These are phyloP conservation scores for Hydractinia symbiolongicarpus DNA, from an alignment of 30 jellyfish, hydroid and myxozoan genomes.

Conservation along the genomic window DNA sequence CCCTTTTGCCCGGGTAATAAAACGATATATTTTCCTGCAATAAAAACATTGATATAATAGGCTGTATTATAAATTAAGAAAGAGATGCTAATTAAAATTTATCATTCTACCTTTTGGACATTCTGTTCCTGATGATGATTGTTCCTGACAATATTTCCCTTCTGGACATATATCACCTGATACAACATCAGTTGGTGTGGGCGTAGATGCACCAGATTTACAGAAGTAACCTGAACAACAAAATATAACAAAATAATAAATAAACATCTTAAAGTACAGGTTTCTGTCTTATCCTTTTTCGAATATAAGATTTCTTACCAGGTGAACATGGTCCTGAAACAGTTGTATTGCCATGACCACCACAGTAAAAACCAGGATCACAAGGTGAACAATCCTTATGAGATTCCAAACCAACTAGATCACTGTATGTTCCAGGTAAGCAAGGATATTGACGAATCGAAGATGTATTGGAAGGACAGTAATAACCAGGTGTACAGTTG, in stretches of 20 bases:
- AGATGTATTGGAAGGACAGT: conserved; percentile 81
- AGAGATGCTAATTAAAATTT: neutral
- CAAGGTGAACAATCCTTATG: conserved; percentile 67
- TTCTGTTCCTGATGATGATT: conserved; percentile 56
- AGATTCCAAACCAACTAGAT: conserved; percentile 52
- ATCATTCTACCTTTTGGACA: conserved; percentile 74
- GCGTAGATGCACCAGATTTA: conserved; percentile 46
- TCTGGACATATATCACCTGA: conserved; percentile 79
- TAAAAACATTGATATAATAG: neutral
- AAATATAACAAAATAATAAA: neutral
- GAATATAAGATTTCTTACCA: conserved; percentile 29
- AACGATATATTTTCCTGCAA: too few species aligned
- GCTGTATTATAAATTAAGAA: neutral
- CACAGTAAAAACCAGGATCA: conserved; percentile 77
- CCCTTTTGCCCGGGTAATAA: too few species aligned
- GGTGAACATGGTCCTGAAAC: conserved; percentile 64
- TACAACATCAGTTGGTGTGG: conserved; percentile 71
- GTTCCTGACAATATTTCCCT: conserved; percentile 80
- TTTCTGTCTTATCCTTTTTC: neutral
- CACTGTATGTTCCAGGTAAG: conserved; percentile 86
- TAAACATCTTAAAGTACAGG: too few species aligned
- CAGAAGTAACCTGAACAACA: conserved; percentile 63
- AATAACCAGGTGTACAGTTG: conserved; percentile 77
- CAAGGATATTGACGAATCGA: conserved; percentile 77
- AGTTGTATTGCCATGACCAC: conserved; percentile 65